Evolutionary conservation across 2,888 invertebrate species (phyloP), one percentile per base, ranked within the genome.

Genomic region (Amphipyra tragopoginis): DNA sequence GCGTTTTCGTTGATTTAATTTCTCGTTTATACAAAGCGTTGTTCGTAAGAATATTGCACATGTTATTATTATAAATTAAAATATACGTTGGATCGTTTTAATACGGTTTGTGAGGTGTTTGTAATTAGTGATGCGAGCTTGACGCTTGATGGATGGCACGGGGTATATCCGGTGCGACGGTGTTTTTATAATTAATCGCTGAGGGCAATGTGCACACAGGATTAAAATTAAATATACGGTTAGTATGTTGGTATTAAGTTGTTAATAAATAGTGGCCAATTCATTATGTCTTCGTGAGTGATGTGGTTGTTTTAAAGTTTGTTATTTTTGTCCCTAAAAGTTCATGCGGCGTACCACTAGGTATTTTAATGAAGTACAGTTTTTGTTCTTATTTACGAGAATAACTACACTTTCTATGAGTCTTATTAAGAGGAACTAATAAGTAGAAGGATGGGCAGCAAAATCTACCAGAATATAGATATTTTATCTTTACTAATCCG

Each of bases 41-140:
- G 54, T 60, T 48, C 64, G 49, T 34, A 53, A 60, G 53, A 72
- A 75, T 77, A 81, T 85, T 80, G 86, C 85, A 83, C 80, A 86
- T 86, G 87, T 86, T 90, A 87, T 90, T 92, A 91, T 92, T 91
- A 88, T 89, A 87, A 92, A 91, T 92, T 92, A 91, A 92, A 93
- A 90, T 91, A 89, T 80, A 84, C 85, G 85, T 86, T 90, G 90
- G 88, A 90, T 86, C 88, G 87, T 88, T 90, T 90, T 90, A 90
- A 88, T 90, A 83, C 79, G 83, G 80, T 85, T 82, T 85, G 82
- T 80, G 87, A 88, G 86, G 87, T 89, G 87, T 85, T 84, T 82
- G 89, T 87, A 91, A 93, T 92, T 91, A 92, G 89, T 83, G 85
- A 84, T 83, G 84, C 80, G 80, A 81, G 81, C 70, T 78, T 85